Percentiles rank a stretch among this genome's conserved stretches.
These are phyloP conservation scores for Podocnemis expansa DNA, from an alignment of 2,113 vertebrate species.

Conservation along the genomic window DNA sequence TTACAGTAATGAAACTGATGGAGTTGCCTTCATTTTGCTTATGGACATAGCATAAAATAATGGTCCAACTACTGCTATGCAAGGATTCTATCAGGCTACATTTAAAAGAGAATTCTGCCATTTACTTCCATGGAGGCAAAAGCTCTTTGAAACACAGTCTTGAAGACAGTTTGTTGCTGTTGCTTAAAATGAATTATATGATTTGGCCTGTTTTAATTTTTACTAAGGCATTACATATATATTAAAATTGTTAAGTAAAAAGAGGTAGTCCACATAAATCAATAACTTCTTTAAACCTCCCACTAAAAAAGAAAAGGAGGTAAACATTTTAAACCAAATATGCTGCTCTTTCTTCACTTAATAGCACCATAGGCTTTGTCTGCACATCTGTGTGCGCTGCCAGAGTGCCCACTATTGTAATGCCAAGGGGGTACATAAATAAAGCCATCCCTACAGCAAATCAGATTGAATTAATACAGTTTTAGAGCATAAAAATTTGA, in stretches of 20 bases:
- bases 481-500: not conserved
- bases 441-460: not conserved
- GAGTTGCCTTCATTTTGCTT: accelerated
- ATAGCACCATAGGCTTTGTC: not conserved
- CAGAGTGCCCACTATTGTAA: not conserved
- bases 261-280: not conserved
- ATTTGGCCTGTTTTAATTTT: not conserved
- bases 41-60: accelerated
- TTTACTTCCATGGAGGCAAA: accelerated
- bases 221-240: not conserved
- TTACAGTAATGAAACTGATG: accelerated
- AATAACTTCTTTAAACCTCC: not conserved
- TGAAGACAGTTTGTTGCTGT: accelerated
- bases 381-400: not conserved
- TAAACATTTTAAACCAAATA: not conserved
- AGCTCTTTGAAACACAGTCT: not conserved
- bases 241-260: not conserved
- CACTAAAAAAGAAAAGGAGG: not conserved
- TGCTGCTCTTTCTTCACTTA: not conserved
- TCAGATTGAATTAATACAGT: not conserved
- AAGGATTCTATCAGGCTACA: accelerated
- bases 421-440: not conserved
- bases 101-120: not conserved
- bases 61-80: accelerated
- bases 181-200: not conserved